Conservation (phyloP, 2,888 invertebrate genomes). For the Heliconius cydno region DNA sequence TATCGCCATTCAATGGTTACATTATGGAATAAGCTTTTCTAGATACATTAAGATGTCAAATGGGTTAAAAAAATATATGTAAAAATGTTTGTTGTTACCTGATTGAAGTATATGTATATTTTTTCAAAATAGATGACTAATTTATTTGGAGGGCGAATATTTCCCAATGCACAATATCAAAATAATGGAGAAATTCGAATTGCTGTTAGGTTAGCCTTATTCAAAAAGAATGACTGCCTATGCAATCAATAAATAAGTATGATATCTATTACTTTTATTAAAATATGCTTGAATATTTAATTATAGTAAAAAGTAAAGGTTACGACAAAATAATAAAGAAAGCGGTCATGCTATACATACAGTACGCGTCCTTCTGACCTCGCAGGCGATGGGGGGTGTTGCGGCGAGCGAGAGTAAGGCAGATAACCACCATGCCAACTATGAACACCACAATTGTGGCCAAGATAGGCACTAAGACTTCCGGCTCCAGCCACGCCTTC, state of each 20-base stretch:
- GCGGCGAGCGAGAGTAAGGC: constrained; percentile 92
- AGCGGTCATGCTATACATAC: constrained; percentile 86
- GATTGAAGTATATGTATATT: not conserved
- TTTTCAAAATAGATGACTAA: not conserved
- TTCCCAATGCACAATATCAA: not conserved
- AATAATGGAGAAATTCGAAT: not conserved
- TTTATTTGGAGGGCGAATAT: not conserved
- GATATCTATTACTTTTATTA: not conserved
- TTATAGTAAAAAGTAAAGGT: not conserved
- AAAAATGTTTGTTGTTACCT: not conserved
- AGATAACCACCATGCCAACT: constrained; percentile 95
- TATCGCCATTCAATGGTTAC: constrained; percentile 4
- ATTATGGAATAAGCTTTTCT: constrained; percentile 14
- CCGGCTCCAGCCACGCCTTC: constrained; percentile 93
- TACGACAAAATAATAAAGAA: constrained; percentile 52
- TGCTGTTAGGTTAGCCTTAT: not conserved
- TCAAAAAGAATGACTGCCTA: not conserved
- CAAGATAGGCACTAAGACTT: constrained; percentile 94
- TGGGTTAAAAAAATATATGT: not conserved
- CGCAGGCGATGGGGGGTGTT: constrained; percentile 91
- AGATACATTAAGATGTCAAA: constrained; percentile 4
- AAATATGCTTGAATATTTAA: not conserved
- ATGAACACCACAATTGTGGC: constrained; percentile 95
- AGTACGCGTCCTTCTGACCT: constrained; percentile 90
- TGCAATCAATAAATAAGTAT: not conserved